Percentiles rank a stretch among this genome's conserved stretches.
These are phyloP conservation scores for Platichthys stellatus DNA, from an alignment of 2,113 vertebrate genomes.

Conservation along the genomic window DNA sequence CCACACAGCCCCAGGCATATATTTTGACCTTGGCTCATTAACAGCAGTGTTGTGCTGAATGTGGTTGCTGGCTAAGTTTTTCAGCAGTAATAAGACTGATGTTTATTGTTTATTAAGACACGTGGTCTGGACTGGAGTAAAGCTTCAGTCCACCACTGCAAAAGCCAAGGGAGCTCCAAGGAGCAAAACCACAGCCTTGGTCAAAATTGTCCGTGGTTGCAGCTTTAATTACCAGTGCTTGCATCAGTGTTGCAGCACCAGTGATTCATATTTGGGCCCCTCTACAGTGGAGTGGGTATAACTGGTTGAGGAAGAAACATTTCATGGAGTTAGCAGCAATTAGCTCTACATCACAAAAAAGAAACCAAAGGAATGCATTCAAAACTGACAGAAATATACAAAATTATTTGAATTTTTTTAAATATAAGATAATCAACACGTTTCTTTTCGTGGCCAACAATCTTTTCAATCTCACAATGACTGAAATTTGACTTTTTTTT, in stretches of 20 bases:
- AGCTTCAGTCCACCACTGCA: not conserved
- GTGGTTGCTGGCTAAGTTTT: not conserved
- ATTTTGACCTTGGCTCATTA: no score
- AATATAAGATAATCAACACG: not conserved
- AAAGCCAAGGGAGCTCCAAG: not conserved
- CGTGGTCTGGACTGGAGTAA: not conserved
- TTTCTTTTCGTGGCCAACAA: not conserved
- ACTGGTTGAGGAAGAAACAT: not conserved
- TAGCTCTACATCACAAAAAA: not conserved
- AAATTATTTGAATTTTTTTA: not conserved
- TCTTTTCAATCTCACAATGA: not conserved
- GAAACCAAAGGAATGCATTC: no score
- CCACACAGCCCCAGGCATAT: no score
- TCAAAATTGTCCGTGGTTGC: not conserved
- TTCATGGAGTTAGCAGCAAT: not conserved
- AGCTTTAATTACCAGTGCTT: constrained; percentile 2
- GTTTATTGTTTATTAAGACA: not conserved
- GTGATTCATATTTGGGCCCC: not conserved
- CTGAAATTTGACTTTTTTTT: not conserved
- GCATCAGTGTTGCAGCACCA: constrained; percentile 1
- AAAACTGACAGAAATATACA: not conserved
- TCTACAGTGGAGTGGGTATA: not conserved
- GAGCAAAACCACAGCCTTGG: not conserved
- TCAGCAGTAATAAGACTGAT: no score
- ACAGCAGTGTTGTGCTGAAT: no score